Conservation (phyloP, 92 coral and sea anemone genomes). For the Blastomussa wellsi region DNA sequence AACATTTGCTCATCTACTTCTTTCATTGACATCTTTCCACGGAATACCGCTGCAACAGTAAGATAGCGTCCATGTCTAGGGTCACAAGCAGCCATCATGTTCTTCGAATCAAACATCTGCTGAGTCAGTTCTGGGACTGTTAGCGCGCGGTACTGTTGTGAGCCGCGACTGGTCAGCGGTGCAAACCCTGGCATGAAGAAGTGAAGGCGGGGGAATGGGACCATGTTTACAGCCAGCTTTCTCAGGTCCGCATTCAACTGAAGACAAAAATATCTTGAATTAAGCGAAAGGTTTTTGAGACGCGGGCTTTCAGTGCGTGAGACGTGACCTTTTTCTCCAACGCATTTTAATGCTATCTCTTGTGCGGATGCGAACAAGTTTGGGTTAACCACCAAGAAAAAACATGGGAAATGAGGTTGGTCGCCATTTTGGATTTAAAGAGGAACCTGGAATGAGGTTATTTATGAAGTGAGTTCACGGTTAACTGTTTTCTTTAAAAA, state of each 20-base stretch:
- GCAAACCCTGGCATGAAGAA: constrained; percentile 98
- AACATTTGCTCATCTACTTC: constrained; percentile 97
- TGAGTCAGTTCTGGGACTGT: constrained; percentile 88
- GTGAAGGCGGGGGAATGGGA: constrained; percentile 94
- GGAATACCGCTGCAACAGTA: constrained; percentile 91
- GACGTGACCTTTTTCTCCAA: not conserved
- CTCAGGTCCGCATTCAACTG: constrained; percentile 90
- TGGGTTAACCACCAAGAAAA: too few relatives aligned
- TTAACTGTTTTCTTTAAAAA: too few relatives aligned
- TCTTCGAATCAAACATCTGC: constrained; percentile 86
- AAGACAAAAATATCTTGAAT: too few relatives aligned
- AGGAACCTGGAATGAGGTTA: not conserved
- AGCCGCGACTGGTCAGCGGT: constrained; percentile 96
- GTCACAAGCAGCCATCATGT: constrained; percentile 96
- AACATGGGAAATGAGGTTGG: too few relatives aligned
- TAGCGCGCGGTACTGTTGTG: constrained; percentile 85
- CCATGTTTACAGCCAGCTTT: constrained; percentile 95
- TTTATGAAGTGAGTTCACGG: not conserved
- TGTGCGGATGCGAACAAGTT: too few relatives aligned
- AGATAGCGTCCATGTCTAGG: constrained; percentile 95
- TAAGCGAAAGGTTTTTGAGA: too few relatives aligned
- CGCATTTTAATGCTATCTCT: not conserved
- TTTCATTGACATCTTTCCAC: constrained; percentile 97
- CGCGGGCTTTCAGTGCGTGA: not conserved
- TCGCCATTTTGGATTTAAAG: not conserved